Conservation (phyloP, 2,113 vertebrate genomes). For the Psammodynastes pulverulentus region DNA sequence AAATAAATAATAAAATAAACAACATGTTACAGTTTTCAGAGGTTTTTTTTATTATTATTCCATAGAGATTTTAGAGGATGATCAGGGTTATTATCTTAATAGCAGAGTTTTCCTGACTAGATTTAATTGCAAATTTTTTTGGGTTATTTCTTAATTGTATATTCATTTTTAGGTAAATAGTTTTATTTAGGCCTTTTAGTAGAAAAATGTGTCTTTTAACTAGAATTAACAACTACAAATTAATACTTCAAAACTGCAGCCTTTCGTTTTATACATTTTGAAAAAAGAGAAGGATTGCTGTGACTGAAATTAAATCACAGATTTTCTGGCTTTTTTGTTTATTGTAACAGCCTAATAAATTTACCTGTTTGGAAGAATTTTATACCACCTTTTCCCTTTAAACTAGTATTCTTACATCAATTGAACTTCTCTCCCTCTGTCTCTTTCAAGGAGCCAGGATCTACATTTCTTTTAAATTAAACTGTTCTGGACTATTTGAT, state of each 20-base stretch:
- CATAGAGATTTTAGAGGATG: background rate
- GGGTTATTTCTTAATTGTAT: background rate
- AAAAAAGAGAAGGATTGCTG: background rate
- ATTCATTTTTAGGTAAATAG: background rate
- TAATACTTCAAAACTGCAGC: background rate
- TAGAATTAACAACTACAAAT: background rate
- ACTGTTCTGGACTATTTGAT: background rate
- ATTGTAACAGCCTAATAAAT: background rate
- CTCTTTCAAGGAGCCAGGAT: background rate
- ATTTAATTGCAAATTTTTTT: background rate
- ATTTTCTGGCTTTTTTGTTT: background rate
- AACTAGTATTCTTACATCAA: background rate
- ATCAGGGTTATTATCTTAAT: background rate
- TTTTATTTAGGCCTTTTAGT: background rate
- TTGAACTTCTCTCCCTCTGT: background rate
- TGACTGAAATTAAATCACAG: background rate
- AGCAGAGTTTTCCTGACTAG: background rate
- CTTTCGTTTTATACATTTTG: background rate
- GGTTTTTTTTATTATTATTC: background rate
- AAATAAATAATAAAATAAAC: background rate
- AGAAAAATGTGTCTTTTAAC: background rate
- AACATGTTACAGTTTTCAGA: background rate
- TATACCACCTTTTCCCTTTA: background rate
- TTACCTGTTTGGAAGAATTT: background rate
- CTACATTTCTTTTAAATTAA: background rate